These are phyloP conservation scores for Pteruthius melanotis DNA, from an alignment of 2,113 vertebrate genomes.

Conservation along the genomic window DNA sequence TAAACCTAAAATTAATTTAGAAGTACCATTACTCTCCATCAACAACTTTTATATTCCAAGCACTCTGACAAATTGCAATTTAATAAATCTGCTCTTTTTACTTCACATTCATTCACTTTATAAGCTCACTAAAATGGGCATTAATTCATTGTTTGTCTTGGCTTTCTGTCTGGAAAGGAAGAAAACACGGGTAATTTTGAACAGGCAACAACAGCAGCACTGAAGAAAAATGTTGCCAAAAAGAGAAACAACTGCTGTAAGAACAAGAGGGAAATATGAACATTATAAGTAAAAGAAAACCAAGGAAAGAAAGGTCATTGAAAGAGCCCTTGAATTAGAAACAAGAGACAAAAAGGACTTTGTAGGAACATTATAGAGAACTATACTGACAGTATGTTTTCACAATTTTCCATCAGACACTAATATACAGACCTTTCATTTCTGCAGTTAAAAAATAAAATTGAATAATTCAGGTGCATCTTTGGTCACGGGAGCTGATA, in stretches of 20 bases:
- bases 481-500: background rate
- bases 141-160: background rate
- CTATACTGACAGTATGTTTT: background rate
- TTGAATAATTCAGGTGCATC: background rate
- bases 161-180: background rate
- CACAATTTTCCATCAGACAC: background rate
- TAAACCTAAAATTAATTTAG: background rate
- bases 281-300: background rate
- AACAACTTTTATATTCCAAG: background rate
- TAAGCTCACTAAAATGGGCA: background rate
- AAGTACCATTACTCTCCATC: background rate
- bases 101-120: background rate
- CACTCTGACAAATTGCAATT: background rate
- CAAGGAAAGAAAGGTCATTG: background rate
- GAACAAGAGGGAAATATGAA: background rate
- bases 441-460: background rate
- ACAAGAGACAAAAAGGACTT: background rate
- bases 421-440: background rate
- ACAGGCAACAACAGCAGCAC: background rate
- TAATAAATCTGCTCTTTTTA: background rate
- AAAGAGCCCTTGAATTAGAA: background rate
- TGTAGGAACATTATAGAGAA: background rate
- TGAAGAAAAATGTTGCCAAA: background rate
- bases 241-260: background rate
- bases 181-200: background rate